Evolutionary conservation across 2,797 vertebrate genomes (phyloP).

Genomic region (Triplophysa yarkandensis): DNA sequence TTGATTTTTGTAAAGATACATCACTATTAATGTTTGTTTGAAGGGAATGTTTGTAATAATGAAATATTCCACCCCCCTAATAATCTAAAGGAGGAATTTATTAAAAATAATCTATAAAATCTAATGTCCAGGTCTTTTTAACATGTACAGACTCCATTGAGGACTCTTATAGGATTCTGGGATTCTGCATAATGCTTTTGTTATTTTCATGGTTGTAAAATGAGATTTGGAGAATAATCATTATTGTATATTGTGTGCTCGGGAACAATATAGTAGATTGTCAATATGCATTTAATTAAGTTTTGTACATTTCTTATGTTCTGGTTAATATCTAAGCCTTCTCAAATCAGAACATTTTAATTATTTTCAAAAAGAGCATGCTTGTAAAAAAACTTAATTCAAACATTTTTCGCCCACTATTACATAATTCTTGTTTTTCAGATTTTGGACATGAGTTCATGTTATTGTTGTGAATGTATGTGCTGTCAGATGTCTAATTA

Average conservation of each 20-base stretch:
- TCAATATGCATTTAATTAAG: conserved; percentile 34
- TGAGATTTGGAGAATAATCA: conserved; percentile 32
- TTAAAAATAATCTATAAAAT: conserved; percentile 20
- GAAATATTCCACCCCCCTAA: neutral
- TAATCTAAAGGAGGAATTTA: conserved; percentile 14
- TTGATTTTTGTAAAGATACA: no score
- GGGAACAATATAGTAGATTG: conserved; percentile 28
- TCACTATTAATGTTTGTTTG: no score
- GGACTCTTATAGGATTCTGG: conserved; percentile 31
- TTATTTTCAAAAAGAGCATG: no score
- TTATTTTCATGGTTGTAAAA: conserved; percentile 42
- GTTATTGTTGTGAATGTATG: conserved; percentile 18
- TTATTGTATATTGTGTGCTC: conserved; percentile 32
- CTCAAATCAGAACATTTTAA: no score
- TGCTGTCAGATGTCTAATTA: conserved; percentile 66
- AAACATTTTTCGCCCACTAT: no score
- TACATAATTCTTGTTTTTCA: conserved; percentile 11
- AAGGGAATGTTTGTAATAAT: no score
- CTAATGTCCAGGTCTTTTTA: conserved; percentile 9
- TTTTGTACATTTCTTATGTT: no score
- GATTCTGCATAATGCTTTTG: conserved; percentile 8
- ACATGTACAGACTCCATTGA: neutral
- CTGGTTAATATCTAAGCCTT: no score
- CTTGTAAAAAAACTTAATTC: no score
- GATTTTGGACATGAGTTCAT: conserved; percentile 36